These are phyloP conservation scores for Alloscopus bannaensis DNA, from an alignment of 2,888 invertebrate genomes.

Conservation along the genomic window DNA sequence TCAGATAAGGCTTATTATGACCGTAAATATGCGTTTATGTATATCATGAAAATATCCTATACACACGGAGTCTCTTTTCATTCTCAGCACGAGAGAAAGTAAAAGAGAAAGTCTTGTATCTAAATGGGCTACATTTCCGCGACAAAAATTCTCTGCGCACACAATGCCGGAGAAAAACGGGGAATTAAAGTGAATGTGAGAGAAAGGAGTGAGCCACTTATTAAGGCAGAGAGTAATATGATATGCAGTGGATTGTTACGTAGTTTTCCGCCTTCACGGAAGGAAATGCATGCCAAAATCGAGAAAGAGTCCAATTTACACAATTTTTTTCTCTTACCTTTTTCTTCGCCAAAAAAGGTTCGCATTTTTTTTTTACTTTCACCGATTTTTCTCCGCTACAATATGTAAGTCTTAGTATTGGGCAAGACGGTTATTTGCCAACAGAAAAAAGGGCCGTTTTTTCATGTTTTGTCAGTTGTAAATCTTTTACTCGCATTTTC, in stretches of 20 bases:
- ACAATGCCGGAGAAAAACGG: background rate
- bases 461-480: constrained; percentile 43
- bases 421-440: background rate
- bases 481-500: no score
- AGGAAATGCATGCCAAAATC: constrained; percentile 52
- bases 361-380: constrained; percentile 7
- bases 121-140: background rate
- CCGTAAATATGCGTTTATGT: constrained; percentile 3
- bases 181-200: background rate
- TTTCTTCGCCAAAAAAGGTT: constrained; percentile 40
- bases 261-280: constrained; percentile 22
- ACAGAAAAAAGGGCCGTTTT: background rate
- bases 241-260: constrained; percentile 27
- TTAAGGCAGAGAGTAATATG: constrained; percentile 33
- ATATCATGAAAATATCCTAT: background rate
- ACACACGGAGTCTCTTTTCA: no score
- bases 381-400: background rate
- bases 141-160: no score
- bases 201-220: constrained; percentile 36
- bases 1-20: constrained; percentile 55
- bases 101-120: background rate
- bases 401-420: background rate
- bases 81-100: constrained; percentile 14
- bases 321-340: constrained; percentile 39
- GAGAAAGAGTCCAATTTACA: constrained; percentile 56